Percentiles rank a stretch among this genome's conserved stretches.
Conservation (phyloP, 2,113 vertebrate species). For the Eulemur rufifrons region DNA sequence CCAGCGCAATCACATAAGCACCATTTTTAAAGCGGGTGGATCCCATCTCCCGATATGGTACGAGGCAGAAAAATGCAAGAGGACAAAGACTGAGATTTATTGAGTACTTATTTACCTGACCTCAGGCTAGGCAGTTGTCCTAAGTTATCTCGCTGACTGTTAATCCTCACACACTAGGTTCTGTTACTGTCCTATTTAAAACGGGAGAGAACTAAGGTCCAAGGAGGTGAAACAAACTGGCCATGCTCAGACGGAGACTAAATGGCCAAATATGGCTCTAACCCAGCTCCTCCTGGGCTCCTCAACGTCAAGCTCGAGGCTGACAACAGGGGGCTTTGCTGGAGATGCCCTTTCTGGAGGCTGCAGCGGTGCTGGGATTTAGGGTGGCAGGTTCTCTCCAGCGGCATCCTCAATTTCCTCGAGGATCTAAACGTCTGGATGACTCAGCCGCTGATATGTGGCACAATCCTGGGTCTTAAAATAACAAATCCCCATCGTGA, state of each 20-base stretch:
- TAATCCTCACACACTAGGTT: neutral
- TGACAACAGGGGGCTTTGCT: fast-evolving
- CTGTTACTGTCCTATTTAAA: neutral
- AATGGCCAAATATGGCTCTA: fast-evolving
- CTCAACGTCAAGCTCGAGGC: neutral
- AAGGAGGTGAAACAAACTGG: neutral
- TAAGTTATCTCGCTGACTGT: no score
- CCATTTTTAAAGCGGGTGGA: neutral
- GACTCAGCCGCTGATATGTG: neutral
- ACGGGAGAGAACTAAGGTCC: neutral
- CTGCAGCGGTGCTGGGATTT: neutral
- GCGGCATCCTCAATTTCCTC: neutral
- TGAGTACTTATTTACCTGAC: fast-evolving
- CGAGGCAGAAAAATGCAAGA: neutral
- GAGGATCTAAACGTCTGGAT: neutral
- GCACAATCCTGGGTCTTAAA: neutral
- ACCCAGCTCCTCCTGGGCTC: neutral
- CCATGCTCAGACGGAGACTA: neutral
- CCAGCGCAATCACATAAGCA: fast-evolving
- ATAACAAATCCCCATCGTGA: neutral
- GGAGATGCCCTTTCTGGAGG: neutral
- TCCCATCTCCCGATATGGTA: neutral
- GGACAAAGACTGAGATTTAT: neutral
- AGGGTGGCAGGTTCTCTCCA: neutral
- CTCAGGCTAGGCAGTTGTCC: neutral